phyloP scores from a whole-genome alignment of 2,797 vertebrate species.

The Ceryle rudis region DNA sequence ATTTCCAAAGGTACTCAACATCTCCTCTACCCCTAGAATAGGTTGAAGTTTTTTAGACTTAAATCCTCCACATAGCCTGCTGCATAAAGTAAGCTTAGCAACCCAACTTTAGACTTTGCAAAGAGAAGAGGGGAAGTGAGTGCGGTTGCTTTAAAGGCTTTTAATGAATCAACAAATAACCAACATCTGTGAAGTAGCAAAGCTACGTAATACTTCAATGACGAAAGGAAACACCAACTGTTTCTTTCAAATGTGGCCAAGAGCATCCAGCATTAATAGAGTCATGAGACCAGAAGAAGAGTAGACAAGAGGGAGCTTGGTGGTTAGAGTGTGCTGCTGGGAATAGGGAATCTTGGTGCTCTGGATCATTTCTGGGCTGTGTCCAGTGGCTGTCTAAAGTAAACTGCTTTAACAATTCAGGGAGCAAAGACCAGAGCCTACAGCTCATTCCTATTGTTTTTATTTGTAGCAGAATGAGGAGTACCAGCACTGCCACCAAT shows the following conservation, averaged over 20 bases:
- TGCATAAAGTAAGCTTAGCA: neutral
- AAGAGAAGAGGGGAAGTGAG: neutral
- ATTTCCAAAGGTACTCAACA: neutral
- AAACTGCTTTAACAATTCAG: neutral
- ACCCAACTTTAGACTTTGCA: neutral
- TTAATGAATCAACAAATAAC: neutral
- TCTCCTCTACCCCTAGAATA: neutral
- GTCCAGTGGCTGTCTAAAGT: neutral
- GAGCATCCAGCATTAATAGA: neutral
- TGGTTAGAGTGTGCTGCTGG: neutral
- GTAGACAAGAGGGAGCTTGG: neutral
- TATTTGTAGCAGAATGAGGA: neutral
- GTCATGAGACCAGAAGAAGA: neutral
- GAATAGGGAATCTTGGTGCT: neutral
- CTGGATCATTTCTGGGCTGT: neutral
- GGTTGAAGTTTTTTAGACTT: neutral
- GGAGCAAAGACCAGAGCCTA: neutral
- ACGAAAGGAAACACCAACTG: neutral
- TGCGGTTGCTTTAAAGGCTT: neutral
- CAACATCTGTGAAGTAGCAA: neutral
- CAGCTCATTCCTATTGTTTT: neutral
- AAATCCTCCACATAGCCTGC: neutral
- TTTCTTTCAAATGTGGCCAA: conserved; percentile 14
- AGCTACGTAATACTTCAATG: neutral
- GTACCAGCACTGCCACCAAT: neutral